Conservation (phyloP, 2,113 vertebrate species). For the Chloebia gouldiae region DNA sequence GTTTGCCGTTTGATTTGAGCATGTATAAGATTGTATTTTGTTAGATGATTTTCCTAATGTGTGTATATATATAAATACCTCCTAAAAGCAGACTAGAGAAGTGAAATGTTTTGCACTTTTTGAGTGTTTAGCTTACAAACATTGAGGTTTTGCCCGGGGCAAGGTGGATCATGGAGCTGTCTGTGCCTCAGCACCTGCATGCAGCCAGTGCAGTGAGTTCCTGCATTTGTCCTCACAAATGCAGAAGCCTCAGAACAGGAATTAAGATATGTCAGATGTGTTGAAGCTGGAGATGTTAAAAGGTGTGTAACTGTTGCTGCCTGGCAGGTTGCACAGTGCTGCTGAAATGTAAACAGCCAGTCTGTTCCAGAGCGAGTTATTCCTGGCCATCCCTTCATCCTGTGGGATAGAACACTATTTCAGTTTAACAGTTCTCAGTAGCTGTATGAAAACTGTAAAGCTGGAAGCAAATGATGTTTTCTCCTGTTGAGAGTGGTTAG, state of each 20-base stretch:
- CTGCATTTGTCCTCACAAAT: not conserved
- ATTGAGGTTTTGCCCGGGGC: not conserved
- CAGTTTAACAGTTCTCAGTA: not conserved
- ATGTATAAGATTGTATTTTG: not conserved
- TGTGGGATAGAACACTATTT: not conserved
- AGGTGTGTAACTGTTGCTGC: not conserved
- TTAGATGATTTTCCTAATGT: not conserved
- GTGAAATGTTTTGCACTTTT: not conserved
- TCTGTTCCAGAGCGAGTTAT: not conserved
- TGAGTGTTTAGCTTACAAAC: not conserved
- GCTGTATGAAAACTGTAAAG: not conserved
- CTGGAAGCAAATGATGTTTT: not conserved
- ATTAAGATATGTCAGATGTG: not conserved
- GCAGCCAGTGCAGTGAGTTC: not conserved
- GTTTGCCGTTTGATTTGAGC: not conserved
- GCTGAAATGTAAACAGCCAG: not conserved
- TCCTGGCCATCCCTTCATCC: not conserved
- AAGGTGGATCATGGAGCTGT: not conserved
- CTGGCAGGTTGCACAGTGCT: not conserved
- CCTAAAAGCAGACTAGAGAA: not conserved
- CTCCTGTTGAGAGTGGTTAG: not conserved
- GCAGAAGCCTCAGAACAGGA: not conserved
- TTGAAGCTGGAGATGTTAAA: not conserved
- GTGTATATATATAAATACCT: fast-evolving
- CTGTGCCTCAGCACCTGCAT: not conserved